Conservation (phyloP, 30 jellyfish, hydroid and myxozoan genomes). For the Chrysaora quinquecirrha region DNA sequence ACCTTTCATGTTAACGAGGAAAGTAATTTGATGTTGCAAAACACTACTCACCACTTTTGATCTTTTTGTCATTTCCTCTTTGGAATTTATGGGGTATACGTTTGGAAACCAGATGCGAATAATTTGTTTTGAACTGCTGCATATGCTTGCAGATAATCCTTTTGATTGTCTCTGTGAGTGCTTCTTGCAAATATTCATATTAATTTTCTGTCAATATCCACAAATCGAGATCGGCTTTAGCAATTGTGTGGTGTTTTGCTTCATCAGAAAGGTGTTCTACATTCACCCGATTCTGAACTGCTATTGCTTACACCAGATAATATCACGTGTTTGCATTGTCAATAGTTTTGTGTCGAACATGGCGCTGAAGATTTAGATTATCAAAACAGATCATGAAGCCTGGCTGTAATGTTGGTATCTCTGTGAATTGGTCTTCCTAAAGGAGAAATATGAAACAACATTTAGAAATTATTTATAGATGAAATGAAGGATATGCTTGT, state of each 20-base stretch:
- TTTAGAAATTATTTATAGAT: too few species aligned
- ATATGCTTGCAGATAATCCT: slow-evolving; percentile 5
- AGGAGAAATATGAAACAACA: neutral
- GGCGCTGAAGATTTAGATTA: neutral
- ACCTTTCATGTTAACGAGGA: neutral
- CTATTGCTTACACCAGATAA: neutral
- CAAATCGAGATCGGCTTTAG: neutral
- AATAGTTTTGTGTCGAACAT: neutral
- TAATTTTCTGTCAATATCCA: neutral
- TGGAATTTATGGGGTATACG: too few species aligned
- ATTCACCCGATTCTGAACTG: slow-evolving; percentile 1
- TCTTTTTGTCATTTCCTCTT: neutral
- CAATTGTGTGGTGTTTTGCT: neutral
- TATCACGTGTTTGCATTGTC: neutral
- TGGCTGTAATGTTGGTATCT: neutral
- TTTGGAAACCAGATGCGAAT: too few species aligned
- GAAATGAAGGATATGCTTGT: too few species aligned
- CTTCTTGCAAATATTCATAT: neutral
- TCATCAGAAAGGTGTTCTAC: neutral
- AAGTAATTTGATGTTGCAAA: neutral
- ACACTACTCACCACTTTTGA: neutral
- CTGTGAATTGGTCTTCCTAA: neutral
- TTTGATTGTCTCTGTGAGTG: neutral
- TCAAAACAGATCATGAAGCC: neutral
- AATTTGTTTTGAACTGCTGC: neutral